Percentiles rank a stretch among this genome's conserved stretches.
These are phyloP conservation scores for Phyllopteryx taeniolatus DNA, from an alignment of 2,113 vertebrate genomes.

Conservation along the genomic window DNA sequence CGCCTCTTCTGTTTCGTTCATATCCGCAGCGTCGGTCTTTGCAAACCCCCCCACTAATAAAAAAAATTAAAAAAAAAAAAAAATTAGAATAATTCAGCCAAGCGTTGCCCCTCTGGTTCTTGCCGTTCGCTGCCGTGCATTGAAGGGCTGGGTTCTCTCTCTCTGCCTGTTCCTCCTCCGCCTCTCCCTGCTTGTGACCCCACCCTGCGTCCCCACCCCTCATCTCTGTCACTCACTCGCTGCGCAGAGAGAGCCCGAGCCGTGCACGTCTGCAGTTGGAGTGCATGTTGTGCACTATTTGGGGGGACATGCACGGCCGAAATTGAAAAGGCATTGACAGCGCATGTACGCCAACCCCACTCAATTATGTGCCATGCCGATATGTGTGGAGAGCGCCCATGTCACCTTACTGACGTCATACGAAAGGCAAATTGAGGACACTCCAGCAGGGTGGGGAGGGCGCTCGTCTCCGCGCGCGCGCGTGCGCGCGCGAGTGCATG, in stretches of 20 bases:
- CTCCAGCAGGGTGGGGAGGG: conserved; percentile 46
- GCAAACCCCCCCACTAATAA: conserved; percentile 17
- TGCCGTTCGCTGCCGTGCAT: conserved; percentile 76
- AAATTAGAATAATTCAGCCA: conserved; percentile 11
- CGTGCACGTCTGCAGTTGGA: conserved; percentile 23
- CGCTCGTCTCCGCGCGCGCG: background rate
- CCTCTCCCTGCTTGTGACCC: conserved; percentile 82
- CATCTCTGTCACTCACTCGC: conserved; percentile 73
- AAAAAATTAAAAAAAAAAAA: background rate
- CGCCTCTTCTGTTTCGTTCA: conserved; percentile 65
- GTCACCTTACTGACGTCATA: conserved; percentile 73
- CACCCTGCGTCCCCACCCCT: conserved; percentile 84
- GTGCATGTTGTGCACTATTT: background rate
- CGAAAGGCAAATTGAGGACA: conserved; percentile 66
- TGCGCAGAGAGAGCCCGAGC: conserved; percentile 48
- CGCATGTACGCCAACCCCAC: background rate
- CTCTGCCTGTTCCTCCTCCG: conserved; percentile 78
- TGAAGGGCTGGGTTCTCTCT: conserved; percentile 77
- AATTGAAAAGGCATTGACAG: conserved; percentile 17
- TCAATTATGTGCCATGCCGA: conserved; percentile 19
- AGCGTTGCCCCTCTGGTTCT: conserved; percentile 43
- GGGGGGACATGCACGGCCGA: background rate
- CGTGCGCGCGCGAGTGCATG: background rate
- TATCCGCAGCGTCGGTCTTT: conserved; percentile 68
- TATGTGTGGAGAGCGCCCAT: conserved; percentile 36